phyloP scores from a whole-genome alignment of 2,888 invertebrate species.

The Eulithis prunata region DNA sequence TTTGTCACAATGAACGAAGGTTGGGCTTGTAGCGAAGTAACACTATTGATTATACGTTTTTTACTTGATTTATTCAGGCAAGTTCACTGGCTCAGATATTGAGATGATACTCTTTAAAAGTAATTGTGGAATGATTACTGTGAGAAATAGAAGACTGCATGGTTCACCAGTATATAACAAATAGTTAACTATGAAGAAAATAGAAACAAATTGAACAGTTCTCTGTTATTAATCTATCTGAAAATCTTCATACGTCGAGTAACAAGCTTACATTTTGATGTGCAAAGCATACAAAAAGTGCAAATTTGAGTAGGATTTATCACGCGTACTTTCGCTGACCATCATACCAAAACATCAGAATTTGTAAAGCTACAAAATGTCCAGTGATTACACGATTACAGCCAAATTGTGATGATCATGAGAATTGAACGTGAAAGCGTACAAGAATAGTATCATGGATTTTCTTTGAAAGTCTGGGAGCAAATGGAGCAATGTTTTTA shows the following conservation, averaged over 20 bases:
- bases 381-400: slow-evolving; percentile 8
- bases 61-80: slow-evolving; percentile 10
- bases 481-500: neutral
- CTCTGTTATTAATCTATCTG: too few species aligned
- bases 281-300: too few species aligned
- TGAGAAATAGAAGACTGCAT: neutral
- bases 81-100: slow-evolving; percentile 1
- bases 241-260: too few species aligned
- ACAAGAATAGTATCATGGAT: slow-evolving; percentile 10
- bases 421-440: slow-evolving; percentile 21
- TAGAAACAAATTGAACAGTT: too few species aligned
- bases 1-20: slow-evolving; percentile 21
- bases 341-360: neutral
- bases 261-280: too few species aligned
- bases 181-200: too few species aligned
- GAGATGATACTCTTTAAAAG: slow-evolving; percentile 2
- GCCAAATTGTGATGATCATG: slow-evolving; percentile 11
- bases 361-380: slow-evolving; percentile 7
- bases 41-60: slow-evolving; percentile 19
- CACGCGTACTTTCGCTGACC: neutral
- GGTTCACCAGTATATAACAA: too few species aligned
- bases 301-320: neutral
- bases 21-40: neutral
- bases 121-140: neutral
- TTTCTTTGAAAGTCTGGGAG: slow-evolving; percentile 4